Evolutionary conservation across 2,797 vertebrate species (phyloP).

Genomic region (Chanos chanos): DNA sequence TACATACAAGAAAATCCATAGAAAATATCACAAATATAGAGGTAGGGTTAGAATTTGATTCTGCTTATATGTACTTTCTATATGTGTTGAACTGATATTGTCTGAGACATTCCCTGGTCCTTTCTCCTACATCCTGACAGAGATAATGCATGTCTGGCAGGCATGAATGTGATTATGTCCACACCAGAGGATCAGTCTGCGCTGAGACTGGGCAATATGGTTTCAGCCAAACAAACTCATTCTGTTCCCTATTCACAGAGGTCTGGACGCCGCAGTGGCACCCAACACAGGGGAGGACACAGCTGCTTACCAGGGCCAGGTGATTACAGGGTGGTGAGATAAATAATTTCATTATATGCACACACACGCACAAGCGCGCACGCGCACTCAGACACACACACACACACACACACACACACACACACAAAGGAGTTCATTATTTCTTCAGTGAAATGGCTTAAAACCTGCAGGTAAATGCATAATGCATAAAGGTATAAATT

Average conservation of each 20-base stretch:
- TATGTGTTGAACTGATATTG: too few species aligned
- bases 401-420: background rate
- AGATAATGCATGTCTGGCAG: too few species aligned
- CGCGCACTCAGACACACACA: background rate
- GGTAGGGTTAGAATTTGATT: too few species aligned
- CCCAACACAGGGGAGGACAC: conserved; percentile 29
- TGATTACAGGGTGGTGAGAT: conserved; percentile 15
- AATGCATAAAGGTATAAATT: background rate
- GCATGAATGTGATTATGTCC: conserved; percentile 10
- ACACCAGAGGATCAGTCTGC: conserved; percentile 6
- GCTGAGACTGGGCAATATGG: conserved; percentile 1
- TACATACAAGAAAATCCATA: too few species aligned
- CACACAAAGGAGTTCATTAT: background rate
- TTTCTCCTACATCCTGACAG: too few species aligned
- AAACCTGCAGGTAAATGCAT: background rate
- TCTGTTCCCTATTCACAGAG: background rate
- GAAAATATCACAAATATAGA: too few species aligned
- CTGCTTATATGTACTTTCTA: too few species aligned
- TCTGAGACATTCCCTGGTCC: too few species aligned
- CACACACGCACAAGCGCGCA: background rate
- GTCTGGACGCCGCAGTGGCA: conserved; percentile 24
- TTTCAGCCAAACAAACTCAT: conserved; percentile 11
- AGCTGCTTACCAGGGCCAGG: conserved; percentile 22
- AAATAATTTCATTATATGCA: too few species aligned
- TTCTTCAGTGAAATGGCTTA: background rate